phyloP scores from a whole-genome alignment of 2,888 invertebrate genomes.

The Aspidapion aeneum region DNA sequence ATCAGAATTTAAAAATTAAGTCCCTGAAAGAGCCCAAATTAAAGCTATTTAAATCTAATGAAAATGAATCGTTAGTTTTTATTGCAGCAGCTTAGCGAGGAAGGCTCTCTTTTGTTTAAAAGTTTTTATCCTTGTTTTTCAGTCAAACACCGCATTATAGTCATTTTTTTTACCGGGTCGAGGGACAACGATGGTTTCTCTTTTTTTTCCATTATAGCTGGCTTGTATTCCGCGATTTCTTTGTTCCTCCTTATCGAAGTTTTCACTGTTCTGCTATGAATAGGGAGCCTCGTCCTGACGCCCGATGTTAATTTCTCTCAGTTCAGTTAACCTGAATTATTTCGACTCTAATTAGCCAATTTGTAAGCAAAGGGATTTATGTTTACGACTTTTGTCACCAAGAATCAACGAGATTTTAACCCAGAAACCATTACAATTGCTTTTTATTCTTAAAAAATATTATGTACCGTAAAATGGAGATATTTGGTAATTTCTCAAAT shows the following conservation, averaged over 20 bases:
- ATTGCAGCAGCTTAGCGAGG: conserved; percentile 35
- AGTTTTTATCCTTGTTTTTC: conserved; percentile 38
- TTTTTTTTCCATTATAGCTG: not conserved
- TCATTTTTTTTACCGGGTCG: conserved; percentile 40
- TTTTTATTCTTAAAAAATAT: too few relatives aligned
- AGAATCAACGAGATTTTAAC: not conserved
- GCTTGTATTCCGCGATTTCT: not conserved
- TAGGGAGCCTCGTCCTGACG: not conserved
- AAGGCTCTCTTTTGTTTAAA: not conserved
- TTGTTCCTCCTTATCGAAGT: not conserved
- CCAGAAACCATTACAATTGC: too few relatives aligned
- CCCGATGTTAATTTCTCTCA: not conserved
- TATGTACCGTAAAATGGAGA: not conserved
- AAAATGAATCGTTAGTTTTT: conserved; percentile 42
- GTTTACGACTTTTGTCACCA: not conserved
- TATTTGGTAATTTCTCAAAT: not conserved
- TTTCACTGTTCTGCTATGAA: not conserved
- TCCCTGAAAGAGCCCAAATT: conserved; percentile 5
- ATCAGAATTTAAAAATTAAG: not conserved
- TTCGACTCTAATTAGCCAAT: not conserved
- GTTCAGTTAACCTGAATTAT: not conserved
- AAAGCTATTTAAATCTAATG: conserved; percentile 20
- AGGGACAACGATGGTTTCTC: not conserved
- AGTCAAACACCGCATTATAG: conserved; percentile 43
- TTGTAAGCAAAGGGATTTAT: not conserved